Evolutionary conservation across 1,140 invertebrate genomes (phyloP).

Genomic region (Drosophila hydei): DNA sequence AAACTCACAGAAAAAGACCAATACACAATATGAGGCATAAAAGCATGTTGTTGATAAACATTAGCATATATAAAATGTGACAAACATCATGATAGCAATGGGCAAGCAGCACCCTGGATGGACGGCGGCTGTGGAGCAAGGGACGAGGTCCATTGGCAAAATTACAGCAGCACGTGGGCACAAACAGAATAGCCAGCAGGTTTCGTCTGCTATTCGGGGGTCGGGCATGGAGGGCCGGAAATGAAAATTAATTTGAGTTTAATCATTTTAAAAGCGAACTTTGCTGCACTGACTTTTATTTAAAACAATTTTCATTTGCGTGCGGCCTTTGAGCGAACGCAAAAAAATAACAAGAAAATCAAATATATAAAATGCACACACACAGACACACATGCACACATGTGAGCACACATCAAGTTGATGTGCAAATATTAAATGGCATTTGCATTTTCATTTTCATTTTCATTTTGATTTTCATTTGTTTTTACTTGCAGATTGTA

Average conservation of each 20-base stretch:
- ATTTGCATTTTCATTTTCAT: conserved; percentile 1
- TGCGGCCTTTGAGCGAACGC: conserved; percentile 43
- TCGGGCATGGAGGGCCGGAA: conserved; percentile 20
- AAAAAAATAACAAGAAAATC: conserved; percentile 56
- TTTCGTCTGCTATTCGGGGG: too few species aligned
- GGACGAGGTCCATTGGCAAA: conserved; percentile 38
- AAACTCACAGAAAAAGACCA: conserved; percentile 21
- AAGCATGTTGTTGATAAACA: conserved; percentile 71
- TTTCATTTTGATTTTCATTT: conserved; percentile 19
- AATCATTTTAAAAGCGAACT: conserved; percentile 79
- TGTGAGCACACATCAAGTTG: conserved; percentile 49
- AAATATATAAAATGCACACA: conserved; percentile 65
- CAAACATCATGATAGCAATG: conserved; percentile 57
- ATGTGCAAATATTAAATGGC: conserved; percentile 73
- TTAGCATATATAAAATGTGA: conserved; percentile 75
- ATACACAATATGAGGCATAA: conserved; percentile 50
- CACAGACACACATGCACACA: conserved; percentile 19
- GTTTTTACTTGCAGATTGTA: conserved; percentile 68
- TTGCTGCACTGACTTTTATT: conserved; percentile 67
- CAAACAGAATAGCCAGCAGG: conserved; percentile 8
- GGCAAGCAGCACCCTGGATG: background rate
- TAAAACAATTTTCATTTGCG: conserved; percentile 72
- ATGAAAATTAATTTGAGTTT: conserved; percentile 78
- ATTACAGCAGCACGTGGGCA: conserved; percentile 36
- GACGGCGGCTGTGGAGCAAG: background rate